Evolutionary conservation across 2,888 invertebrate genomes (phyloP).

Genomic region (Brenthis hecate): DNA sequence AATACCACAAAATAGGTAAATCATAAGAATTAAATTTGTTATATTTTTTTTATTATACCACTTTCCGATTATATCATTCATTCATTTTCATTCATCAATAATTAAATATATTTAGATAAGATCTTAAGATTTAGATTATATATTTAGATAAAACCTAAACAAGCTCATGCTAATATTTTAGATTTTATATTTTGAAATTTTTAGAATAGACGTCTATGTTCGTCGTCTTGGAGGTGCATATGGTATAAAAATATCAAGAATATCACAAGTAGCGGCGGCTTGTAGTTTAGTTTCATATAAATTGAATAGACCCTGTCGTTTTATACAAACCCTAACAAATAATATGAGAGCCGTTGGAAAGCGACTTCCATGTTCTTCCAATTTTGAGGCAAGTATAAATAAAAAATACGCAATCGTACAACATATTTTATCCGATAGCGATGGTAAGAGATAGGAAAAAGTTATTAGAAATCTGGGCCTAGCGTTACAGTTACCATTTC

Average conservation of each 20-base stretch:
- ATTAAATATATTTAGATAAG: too few relatives aligned
- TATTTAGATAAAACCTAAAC: too few relatives aligned
- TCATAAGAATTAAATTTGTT: too few relatives aligned
- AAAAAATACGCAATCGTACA: not conserved
- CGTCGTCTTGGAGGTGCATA: constrained; percentile 89
- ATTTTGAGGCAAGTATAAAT: constrained; percentile 62
- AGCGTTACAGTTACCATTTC: too few relatives aligned
- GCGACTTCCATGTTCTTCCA: constrained; percentile 64
- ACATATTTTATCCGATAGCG: not conserved
- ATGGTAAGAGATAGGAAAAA: too few relatives aligned
- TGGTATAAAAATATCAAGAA: constrained; percentile 86
- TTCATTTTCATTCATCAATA: too few relatives aligned
- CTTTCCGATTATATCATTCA: too few relatives aligned
- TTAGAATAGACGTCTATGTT: constrained; percentile 57
- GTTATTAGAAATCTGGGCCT: too few relatives aligned
- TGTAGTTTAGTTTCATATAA: constrained; percentile 84
- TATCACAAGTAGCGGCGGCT: constrained; percentile 79
- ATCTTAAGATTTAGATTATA: too few relatives aligned
- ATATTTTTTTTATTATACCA: too few relatives aligned
- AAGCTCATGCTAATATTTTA: too few relatives aligned
- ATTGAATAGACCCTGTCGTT: constrained; percentile 83
- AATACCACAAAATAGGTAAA: constrained; percentile 82
- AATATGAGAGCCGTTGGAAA: constrained; percentile 84
- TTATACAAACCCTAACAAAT: constrained; percentile 83
- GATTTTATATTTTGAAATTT: not conserved